Base-by-base conservation (phyloP, 2,113 vertebrate genomes). In the Cephalopholis sonnerati region DNA sequence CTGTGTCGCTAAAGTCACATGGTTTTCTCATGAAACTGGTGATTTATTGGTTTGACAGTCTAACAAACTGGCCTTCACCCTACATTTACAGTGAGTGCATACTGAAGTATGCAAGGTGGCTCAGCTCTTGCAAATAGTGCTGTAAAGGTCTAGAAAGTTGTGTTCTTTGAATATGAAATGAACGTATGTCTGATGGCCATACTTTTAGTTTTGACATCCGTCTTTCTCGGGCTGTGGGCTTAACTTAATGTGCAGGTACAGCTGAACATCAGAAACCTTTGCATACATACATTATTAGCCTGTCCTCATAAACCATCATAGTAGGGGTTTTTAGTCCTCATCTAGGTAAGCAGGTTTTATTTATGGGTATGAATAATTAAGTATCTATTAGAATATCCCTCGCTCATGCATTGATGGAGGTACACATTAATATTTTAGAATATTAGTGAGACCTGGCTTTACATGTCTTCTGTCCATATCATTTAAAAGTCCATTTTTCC, bases 281-380 rank as follows among this genome's bases (percentile, higher is more conserved):
- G 83, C 89, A 90, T 90, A 87, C 83, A 90, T 91, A 90, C 80
- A 87, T 92, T 85, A 93, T 81, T 66, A 85, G 80, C 55, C 73
- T 72, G 83, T 80, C 84, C 73, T 83, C 69, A 83, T 87, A 70
- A 91, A 75, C 68, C 89, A 44, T 77, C 79, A 62, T 17, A 59
- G 77, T 70, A 67, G 55, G 51, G 85, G 72, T 83, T 92, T 93
- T 90, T 86, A 90, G 82, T 74, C 73, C 74, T 86, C 79, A 93
- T 94, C 82, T 93, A 93, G 90, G 93, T 94, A 93, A 93, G 90
- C 91, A 92, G 92, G 84, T 92, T 92, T 94, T 95, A 94, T 96
- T 94, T 95, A 94, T 95, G 93, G 85, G 39, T 84, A 92, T 96
- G 81, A 96, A 96, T 96, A 95, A 96, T 96, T 93, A 70, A 96